A percentile compares a stretch with the other conserved stretches of the same genome.
Evolutionary conservation across 2,888 invertebrate genomes (phyloP).

Genomic region (Melinaea menophilus): DNA sequence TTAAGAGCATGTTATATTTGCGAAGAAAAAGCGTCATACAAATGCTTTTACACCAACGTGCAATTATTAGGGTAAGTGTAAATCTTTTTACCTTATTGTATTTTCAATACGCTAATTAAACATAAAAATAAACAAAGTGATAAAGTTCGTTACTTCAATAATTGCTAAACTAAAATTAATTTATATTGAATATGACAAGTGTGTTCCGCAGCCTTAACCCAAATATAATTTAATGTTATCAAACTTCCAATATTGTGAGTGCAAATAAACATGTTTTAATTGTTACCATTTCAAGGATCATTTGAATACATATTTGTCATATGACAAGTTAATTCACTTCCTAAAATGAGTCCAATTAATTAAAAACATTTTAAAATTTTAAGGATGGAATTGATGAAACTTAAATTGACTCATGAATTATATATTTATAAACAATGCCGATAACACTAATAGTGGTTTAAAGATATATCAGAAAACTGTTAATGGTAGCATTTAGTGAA

Average conservation of each 20-base stretch:
- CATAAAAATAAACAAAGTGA: not conserved
- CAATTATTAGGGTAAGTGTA: conserved; percentile 78
- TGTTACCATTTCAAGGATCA: conserved; percentile 3
- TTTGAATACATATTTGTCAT: not conserved
- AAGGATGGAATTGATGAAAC: no score
- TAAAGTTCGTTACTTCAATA: not conserved
- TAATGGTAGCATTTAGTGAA: no score
- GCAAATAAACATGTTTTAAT: conserved; percentile 19
- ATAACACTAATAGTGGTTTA: no score
- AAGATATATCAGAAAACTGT: no score
- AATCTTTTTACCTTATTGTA: not conserved
- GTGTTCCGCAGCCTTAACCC: conserved; percentile 32
- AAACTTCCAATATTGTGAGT: conserved; percentile 23
- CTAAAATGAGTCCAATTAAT: not conserved
- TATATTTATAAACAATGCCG: no score
- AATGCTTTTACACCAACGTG: conserved; percentile 80
- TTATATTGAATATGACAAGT: not conserved
- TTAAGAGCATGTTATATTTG: conserved; percentile 82
- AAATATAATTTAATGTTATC: conserved; percentile 26
- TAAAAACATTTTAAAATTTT: no score
- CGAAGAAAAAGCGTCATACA: conserved; percentile 81
- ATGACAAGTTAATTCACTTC: conserved; percentile 1
- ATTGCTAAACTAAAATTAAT: not conserved
- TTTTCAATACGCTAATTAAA: not conserved
- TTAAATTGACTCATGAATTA: no score